A percentile compares a stretch with the other conserved stretches of the same genome.
phyloP scores from a whole-genome alignment of 1,140 invertebrate genomes.

The Drepana arcuata region DNA sequence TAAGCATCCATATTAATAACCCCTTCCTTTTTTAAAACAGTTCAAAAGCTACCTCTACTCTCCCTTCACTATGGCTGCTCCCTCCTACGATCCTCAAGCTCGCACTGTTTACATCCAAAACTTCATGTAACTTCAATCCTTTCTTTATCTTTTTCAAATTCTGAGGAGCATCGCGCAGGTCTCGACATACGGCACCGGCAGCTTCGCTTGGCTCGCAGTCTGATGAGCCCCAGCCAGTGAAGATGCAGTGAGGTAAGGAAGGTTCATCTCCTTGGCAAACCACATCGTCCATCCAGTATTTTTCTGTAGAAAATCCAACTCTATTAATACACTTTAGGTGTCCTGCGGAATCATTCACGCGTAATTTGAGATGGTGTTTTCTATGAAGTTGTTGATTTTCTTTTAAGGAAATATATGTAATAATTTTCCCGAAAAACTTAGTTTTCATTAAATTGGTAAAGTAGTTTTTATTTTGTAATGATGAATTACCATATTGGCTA shows the following conservation, averaged over 20 bases:
- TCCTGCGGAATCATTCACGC: too few species aligned
- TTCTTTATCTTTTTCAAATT: slow-evolving; percentile 19
- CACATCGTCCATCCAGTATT: slow-evolving; percentile 92
- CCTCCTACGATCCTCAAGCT: slow-evolving; percentile 77
- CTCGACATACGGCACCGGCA: slow-evolving; percentile 84
- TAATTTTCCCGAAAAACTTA: too few species aligned
- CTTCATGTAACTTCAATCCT: slow-evolving; percentile 56
- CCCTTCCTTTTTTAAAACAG: too few species aligned
- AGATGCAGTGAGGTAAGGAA: slow-evolving; percentile 81
- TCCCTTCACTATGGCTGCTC: slow-evolving; percentile 76
- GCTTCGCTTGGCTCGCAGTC: slow-evolving; percentile 86
- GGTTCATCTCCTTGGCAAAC: slow-evolving; percentile 87
- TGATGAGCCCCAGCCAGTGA: slow-evolving; percentile 86
- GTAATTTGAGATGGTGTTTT: too few species aligned
- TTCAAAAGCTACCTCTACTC: too few species aligned
- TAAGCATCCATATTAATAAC: too few species aligned
- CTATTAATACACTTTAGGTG: too few species aligned
- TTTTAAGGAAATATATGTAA: too few species aligned
- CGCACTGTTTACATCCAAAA: slow-evolving; percentile 38
- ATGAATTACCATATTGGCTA: too few species aligned
- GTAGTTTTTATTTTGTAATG: too few species aligned
- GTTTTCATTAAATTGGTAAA: too few species aligned
- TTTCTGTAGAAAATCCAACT: slow-evolving; percentile 74
- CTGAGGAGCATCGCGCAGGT: slow-evolving; percentile 29
- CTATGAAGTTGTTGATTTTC: too few species aligned